phyloP scores from a whole-genome alignment of 1,140 invertebrate genomes.

The Prorops nasuta region DNA sequence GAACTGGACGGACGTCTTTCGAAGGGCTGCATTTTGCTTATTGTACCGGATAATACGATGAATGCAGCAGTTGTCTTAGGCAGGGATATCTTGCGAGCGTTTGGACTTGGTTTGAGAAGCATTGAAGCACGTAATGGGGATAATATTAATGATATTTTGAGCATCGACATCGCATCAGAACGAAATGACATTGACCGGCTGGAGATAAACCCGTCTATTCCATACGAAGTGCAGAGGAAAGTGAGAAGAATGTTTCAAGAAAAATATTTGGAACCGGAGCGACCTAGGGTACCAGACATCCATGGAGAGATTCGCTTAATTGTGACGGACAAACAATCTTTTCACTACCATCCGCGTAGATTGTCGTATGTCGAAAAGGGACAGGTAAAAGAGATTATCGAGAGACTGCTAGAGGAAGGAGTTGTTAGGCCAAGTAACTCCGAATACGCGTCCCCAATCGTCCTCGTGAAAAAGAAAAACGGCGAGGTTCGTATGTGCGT shows the following conservation, averaged over 20 bases:
- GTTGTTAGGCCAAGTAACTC: constrained; percentile 29
- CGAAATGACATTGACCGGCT: neutral
- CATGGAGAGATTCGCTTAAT: constrained; percentile 9
- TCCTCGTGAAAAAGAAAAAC: constrained; percentile 32
- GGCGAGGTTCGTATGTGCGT: constrained; percentile 26
- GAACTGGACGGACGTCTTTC: neutral
- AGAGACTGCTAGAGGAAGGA: constrained; percentile 21
- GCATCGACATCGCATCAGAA: neutral
- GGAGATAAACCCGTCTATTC: constrained; percentile 2
- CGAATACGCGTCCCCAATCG: constrained; percentile 28
- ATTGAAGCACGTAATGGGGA: too few relatives aligned
- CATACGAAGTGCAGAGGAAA: neutral
- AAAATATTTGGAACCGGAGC: constrained; percentile 1
- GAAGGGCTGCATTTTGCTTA: constrained; percentile 8
- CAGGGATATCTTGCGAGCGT: constrained; percentile 13
- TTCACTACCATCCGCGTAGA: constrained; percentile 19
- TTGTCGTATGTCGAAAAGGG: constrained; percentile 20
- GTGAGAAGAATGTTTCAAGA: constrained; percentile 1
- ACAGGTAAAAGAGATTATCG: constrained; percentile 23
- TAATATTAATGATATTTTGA: too few relatives aligned
- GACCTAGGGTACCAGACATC: constrained; percentile 2
- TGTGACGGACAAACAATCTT: constrained; percentile 15
- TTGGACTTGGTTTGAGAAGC: neutral
- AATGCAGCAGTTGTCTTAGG: constrained; percentile 12
- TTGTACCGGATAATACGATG: constrained; percentile 18